Evolutionary conservation across 1,140 invertebrate species (phyloP), one percentile per base, ranked within the genome.

Genomic region (Uloborus diversus): DNA sequence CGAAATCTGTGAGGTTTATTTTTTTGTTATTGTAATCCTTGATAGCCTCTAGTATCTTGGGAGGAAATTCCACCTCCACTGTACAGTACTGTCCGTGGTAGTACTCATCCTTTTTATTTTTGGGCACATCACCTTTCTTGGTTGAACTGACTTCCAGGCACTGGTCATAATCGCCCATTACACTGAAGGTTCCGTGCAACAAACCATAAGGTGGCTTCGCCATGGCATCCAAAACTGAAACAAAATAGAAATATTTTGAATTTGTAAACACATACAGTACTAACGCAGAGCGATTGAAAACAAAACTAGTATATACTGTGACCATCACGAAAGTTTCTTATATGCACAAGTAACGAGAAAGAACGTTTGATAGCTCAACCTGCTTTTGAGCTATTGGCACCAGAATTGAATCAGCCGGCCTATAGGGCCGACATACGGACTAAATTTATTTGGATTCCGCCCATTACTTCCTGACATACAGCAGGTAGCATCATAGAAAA

Each of bases 131-230:
- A 20, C 66, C 66, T 57, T 53, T 79, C 13, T 59, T 68, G 11
- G 33, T 69, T 1, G 71, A 23, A 1, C 32, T 30, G 7, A 81
- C 66, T 5, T 35, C 57, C 23, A 83, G 20, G 33, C 82, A 83
- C 35, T 82, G 75, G 49, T 83, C 82, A 59, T 82, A 83, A 25
- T 81, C 73, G 1, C 82, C 82, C 61, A 83, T 73, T 11, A 80
- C 7, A n/a, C 59, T 57, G 14, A 83, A 76, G 9, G 71, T 76
- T 28, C 82, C 82, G n/a, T 62, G 51, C 25, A 83, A 13, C 4
- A 82, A 28, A 5, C 81, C 81, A 11, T 30, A 69, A 1, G 76
- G 56, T 1, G 76, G 76, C 30, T 79, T 79, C 11, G 65, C 56
- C 53, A 69, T 79, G 28, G 76, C 53, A 69, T 79, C 76, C 17